Evolutionary conservation across 2,113 vertebrate genomes (phyloP).

Genomic region (Lichenostomus cassidix): DNA sequence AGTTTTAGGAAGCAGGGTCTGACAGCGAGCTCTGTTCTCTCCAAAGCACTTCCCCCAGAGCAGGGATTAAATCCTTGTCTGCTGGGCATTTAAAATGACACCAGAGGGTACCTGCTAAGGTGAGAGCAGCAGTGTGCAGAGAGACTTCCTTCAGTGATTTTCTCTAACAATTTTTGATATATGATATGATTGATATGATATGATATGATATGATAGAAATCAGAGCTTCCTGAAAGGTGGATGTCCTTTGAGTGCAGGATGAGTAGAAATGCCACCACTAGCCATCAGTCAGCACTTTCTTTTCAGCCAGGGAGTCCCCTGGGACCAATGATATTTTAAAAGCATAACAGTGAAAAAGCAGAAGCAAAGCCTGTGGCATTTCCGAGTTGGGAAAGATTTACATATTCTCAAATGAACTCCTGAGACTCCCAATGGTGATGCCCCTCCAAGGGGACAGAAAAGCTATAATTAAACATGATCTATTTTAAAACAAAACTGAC

Average conservation of each 20-base stretch:
- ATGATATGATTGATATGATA: no score
- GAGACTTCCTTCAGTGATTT: neutral
- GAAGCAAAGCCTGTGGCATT: constrained; percentile 48
- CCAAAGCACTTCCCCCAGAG: neutral
- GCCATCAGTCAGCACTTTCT: constrained; percentile 58
- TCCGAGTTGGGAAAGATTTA: neutral
- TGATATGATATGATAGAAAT: fast-evolving
- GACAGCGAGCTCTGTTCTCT: neutral
- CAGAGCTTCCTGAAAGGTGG: neutral
- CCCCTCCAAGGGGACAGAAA: neutral
- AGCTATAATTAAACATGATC: neutral
- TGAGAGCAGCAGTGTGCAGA: fast-evolving
- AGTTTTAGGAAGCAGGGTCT: fast-evolving
- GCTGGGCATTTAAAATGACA: neutral
- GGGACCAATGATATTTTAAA: constrained; percentile 56
- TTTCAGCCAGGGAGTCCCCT: constrained; percentile 55
- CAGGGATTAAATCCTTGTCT: neutral
- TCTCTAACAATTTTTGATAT: neutral
- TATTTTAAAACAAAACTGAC: neutral
- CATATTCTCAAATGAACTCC: constrained; percentile 12
- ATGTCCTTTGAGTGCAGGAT: fast-evolving
- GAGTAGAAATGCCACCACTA: neutral
- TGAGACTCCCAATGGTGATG: neutral
- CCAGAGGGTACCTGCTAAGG: neutral
- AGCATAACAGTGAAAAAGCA: constrained; percentile 57